Base-by-base conservation (phyloP, 2,797 vertebrate species). In the Arvicola amphibius region DNA sequence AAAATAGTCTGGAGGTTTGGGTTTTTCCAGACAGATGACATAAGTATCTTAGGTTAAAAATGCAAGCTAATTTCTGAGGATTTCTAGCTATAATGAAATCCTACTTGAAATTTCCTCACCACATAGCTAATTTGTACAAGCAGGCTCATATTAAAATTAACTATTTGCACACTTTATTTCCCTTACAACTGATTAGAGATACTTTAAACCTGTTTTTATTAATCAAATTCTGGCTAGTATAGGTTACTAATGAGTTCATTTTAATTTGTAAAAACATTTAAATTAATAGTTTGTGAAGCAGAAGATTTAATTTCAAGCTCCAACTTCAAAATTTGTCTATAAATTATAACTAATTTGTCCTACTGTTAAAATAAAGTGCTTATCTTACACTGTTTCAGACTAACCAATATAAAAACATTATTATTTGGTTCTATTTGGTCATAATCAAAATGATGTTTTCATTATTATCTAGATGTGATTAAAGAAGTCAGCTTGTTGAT, bases 291-390 rank as follows among this genome's bases (percentile, higher is more conserved):
- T 56, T 61, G 69, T 74, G 4, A 87, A 95, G 37, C 63, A 90
- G 1, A 19, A 91, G 3, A 37, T 63, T 76, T 65, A 89, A 78
- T 63, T 69, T 85, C 2, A 25, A 67, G 2, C 3, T 56, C 5
- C 90, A 1, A 91, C 61, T 13, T 74, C 79, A 95, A 90, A 79
- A 48, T 95, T 84, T 94, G 51, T 83, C 27, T 90, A 37, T 76
- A 92, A 71, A 71, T 56, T 56, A 1, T 91, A 6, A 95, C 90
- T 89, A 91, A 40, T 69, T 40, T 73, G 23, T 74, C 13, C 0
- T 61, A 17, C 67, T 61, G 65, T 19, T 13, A 34, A 56, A 67
- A 17, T n/a, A 56, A 14, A 83, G 3, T 0, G 27, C 6, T 0
- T 53, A 25, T 83, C 59, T 63, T 81, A 12, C 34, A 46, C 17